Percentiles rank a stretch among this genome's conserved stretches.
Conservation (phyloP, 2,797 vertebrate species). For the Champsocephalus esox region DNA sequence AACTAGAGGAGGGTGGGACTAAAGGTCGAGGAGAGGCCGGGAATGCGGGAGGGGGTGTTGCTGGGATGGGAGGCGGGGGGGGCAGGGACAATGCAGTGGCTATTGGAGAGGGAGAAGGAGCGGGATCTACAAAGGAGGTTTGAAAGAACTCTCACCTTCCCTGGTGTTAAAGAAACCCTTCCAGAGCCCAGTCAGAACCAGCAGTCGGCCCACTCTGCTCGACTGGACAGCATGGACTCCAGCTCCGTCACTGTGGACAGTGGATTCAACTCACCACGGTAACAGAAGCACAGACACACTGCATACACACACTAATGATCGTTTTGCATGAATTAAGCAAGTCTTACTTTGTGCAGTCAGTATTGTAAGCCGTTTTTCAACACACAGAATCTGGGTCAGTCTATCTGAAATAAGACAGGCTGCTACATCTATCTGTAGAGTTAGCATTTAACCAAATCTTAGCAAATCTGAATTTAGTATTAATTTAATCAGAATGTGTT, state of each 20-base stretch:
- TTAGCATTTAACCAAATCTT: neutral
- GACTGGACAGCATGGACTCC: slow-evolving; percentile 99
- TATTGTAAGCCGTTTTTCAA: neutral
- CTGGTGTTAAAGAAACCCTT: slow-evolving; percentile 87
- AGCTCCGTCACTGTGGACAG: slow-evolving; percentile 99
- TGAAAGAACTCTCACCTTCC: slow-evolving; percentile 97
- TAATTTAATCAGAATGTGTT: too few relatives aligned
- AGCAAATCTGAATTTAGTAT: neutral
- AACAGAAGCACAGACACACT: slow-evolving; percentile 68
- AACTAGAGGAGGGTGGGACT: slow-evolving; percentile 92
- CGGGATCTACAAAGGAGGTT: slow-evolving; percentile 96
- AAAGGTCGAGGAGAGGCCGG: slow-evolving; percentile 84
- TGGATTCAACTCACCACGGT: slow-evolving; percentile 99
- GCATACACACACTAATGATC: neutral
- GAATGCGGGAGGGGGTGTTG: slow-evolving; percentile 84
- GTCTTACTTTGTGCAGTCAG: neutral
- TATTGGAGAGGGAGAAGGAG: slow-evolving; percentile 95
- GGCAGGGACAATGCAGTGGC: slow-evolving; percentile 97
- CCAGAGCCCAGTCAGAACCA: slow-evolving; percentile 91
- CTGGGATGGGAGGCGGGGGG: slow-evolving; percentile 81
- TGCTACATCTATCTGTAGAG: too few relatives aligned
- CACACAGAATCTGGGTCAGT: neutral
- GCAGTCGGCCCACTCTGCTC: slow-evolving; percentile 94
- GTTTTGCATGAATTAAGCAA: slow-evolving; percentile 1
- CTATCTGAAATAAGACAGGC: neutral